Conservation (phyloP, 2,113 vertebrate species). For the Paradisaea rubra region DNA sequence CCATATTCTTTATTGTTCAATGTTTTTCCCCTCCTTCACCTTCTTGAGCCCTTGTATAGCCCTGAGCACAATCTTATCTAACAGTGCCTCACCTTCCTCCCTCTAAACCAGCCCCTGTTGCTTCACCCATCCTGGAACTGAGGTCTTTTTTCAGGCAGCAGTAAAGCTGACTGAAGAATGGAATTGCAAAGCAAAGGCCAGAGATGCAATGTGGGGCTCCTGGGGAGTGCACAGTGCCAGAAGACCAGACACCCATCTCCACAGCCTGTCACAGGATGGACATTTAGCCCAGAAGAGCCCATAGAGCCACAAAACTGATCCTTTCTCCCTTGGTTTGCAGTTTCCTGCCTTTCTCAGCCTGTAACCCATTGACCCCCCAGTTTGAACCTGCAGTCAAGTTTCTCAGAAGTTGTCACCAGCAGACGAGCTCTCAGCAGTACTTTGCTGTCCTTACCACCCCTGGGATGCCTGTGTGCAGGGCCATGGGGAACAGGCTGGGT, state of each 20-base stretch:
- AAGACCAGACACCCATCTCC: neutral
- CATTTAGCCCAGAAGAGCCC: neutral
- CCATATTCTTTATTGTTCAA: neutral
- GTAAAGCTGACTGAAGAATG: neutral
- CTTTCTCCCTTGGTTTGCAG: neutral
- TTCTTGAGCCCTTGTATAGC: neutral
- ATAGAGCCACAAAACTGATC: neutral
- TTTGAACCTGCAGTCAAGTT: neutral
- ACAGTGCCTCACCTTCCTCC: neutral
- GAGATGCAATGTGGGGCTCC: neutral
- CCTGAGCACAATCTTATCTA: neutral
- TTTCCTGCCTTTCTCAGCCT: neutral
- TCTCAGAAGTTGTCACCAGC: neutral
- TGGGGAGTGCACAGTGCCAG: neutral
- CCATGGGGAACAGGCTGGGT: neutral
- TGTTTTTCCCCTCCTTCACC: neutral
- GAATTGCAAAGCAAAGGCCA: neutral
- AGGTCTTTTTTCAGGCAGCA: neutral
- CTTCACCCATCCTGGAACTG: neutral
- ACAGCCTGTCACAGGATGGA: neutral
- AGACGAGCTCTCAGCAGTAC: neutral
- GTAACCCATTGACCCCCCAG: neutral
- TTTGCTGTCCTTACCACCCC: neutral
- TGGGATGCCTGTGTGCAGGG: neutral
- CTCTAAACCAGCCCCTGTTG: neutral